phyloP scores from a whole-genome alignment of 2,113 vertebrate genomes.

The Dermatemys mawii region DNA sequence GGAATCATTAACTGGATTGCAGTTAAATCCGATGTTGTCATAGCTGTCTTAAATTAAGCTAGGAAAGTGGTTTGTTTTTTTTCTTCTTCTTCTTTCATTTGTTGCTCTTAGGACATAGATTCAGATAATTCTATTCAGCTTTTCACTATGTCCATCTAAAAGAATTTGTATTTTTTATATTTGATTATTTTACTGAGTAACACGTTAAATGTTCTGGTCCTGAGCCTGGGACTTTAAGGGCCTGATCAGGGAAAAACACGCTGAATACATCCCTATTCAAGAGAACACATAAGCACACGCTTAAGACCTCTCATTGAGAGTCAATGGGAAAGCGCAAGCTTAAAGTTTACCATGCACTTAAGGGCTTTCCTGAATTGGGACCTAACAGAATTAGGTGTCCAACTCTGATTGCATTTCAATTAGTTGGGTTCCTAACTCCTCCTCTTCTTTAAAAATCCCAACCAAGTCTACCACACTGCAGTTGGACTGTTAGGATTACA shows the following conservation, averaged over 20 bases:
- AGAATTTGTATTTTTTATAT: neutral
- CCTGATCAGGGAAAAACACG: neutral
- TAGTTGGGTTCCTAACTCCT: neutral
- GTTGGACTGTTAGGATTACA: neutral
- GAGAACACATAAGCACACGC: neutral
- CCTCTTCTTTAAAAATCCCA: neutral
- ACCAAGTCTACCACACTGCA: neutral
- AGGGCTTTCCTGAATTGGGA: neutral
- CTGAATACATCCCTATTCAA: neutral
- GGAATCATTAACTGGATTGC: conserved; percentile 74
- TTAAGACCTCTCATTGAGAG: neutral
- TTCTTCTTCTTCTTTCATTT: neutral
- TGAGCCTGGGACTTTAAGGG: neutral
- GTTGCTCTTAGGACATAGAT: rapidly evolving
- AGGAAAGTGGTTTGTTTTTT: neutral
- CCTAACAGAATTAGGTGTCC: neutral
- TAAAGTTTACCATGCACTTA: neutral
- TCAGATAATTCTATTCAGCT: no score
- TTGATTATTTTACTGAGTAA: neutral
- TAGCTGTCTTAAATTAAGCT: conserved; percentile 40
- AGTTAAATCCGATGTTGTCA: conserved; percentile 43
- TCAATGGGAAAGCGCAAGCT: no score
- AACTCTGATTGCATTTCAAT: neutral
- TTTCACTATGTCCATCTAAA: neutral
- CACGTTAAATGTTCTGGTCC: neutral